Conservation (phyloP, 2,888 invertebrate species). For the Suillia variegata region DNA sequence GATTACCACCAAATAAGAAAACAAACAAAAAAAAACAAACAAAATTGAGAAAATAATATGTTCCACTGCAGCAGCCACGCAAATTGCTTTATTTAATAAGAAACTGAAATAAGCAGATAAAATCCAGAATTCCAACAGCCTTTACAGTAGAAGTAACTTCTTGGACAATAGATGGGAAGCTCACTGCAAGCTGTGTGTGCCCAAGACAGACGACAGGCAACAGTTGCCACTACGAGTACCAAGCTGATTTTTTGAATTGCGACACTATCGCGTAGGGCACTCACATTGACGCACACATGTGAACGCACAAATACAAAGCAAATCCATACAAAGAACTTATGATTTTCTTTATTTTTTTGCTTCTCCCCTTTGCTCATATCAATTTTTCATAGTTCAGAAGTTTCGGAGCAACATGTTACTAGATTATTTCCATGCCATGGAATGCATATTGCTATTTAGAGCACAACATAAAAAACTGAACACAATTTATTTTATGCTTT, state of each 20-base stretch:
- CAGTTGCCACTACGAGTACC: background rate
- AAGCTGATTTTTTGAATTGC: background rate
- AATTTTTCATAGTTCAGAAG: constrained; percentile 55
- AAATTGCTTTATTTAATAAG: constrained; percentile 53
- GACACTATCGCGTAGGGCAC: background rate
- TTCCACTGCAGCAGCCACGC: too few species aligned
- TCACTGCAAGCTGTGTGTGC: background rate
- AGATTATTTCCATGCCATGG: background rate
- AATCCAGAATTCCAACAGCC: constrained; percentile 8
- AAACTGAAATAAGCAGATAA: constrained; percentile 15
- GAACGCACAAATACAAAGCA: constrained; percentile 38
- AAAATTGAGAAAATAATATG: too few species aligned
- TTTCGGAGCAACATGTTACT: constrained; percentile 29
- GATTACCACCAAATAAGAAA: too few species aligned
- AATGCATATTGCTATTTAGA: constrained; percentile 33
- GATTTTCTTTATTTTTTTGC: constrained; percentile 24
- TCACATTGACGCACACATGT: background rate
- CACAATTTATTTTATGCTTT: constrained; percentile 5
- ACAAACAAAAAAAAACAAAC: too few species aligned
- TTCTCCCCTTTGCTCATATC: constrained; percentile 53
- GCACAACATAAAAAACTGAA: constrained; percentile 38
- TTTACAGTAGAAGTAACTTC: too few species aligned
- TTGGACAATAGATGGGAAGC: too few species aligned
- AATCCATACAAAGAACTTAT: constrained; percentile 24
- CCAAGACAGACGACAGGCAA: background rate